Evolutionary conservation across 1,140 invertebrate genomes (phyloP), one percentile per base, ranked within the genome.

Genomic region (Saccostrea glomerata): DNA sequence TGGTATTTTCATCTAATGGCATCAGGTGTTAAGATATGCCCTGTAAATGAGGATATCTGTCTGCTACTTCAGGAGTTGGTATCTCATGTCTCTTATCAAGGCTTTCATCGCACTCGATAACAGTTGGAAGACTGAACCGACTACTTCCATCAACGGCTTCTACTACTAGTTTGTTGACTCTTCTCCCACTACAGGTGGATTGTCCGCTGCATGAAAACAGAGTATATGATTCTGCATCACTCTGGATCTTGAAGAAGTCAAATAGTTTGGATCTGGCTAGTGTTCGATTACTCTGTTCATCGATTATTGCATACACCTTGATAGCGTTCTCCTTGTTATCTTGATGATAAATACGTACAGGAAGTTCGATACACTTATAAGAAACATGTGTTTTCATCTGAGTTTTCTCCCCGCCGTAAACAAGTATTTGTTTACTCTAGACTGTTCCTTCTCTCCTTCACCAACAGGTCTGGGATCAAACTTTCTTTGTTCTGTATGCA

Each of bases 231-330:
- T n/a, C n/a, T n/a, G n/a, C n/a, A n/a, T n/a, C n/a, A n/a, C n/a
- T n/a, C n/a, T n/a, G n/a, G 55, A 87, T 89, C 12, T 86, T 73
- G 17, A 87, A 54, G 13, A 90, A 77, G 17, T 73, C 25, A 82
- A 82, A 82, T 40, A 82, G 12, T 82, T 82, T 0, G 1, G 36
- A 47, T 54, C n/a, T 82, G 3, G 47, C 77, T 0, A 82, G 77
- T 2, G 77, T 47, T 0, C 30, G 11, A 23, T 82, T 82, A 30
- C n/a, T n/a, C n/a, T n/a, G n/a, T n/a, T n/a, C n/a, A n/a, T n/a
- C n/a, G n/a, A n/a, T n/a, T n/a, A n/a, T n/a, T n/a, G n/a, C n/a
- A n/a, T n/a, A n/a, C n/a, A n/a, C n/a, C n/a, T n/a, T n/a, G n/a
- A n/a, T n/a, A n/a, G n/a, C n/a, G n/a, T n/a, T n/a, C n/a, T n/a